Evolutionary conservation across 2,797 vertebrate species (phyloP).

Genomic region (Hydrophis major): DNA sequence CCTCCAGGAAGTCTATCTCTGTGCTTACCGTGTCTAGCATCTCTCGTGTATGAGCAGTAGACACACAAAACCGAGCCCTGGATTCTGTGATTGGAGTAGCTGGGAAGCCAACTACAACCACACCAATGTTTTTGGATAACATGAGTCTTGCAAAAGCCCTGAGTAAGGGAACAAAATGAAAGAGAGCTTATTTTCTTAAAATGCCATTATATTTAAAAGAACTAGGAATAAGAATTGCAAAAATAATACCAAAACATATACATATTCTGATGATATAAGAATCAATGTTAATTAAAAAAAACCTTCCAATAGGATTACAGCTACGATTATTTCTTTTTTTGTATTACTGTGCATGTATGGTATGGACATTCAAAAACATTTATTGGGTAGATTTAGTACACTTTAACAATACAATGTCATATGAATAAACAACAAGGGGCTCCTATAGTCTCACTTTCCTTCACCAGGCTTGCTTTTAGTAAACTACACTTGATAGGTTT

Average conservation of each 20-base stretch:
- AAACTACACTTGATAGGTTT: not conserved
- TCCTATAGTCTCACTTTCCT: not conserved
- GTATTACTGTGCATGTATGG: not conserved
- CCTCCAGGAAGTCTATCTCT: constrained; percentile 33
- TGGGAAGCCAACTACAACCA: constrained; percentile 93
- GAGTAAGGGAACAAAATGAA: constrained; percentile 19
- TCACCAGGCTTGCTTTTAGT: not conserved
- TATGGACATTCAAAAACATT: not conserved
- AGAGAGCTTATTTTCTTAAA: constrained; percentile 16
- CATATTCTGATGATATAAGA: not conserved
- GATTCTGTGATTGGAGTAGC: constrained; percentile 88
- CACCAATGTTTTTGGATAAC: constrained; percentile 82
- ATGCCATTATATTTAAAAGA: not conserved
- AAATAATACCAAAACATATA: not conserved
- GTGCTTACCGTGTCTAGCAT: constrained; percentile 84
- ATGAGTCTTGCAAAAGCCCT: constrained; percentile 89
- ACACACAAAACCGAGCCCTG: constrained; percentile 89
- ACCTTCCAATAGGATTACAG: not conserved
- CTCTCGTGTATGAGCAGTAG: constrained; percentile 83
- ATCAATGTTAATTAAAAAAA: not conserved
- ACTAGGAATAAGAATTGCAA: not conserved
- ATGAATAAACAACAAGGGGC: not conserved
- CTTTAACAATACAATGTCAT: not conserved
- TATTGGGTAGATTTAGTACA: not conserved
- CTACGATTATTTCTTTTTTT: not conserved